Evolutionary conservation across 2,797 vertebrate species (phyloP).

Genomic region (Mionectes olivaceus): DNA sequence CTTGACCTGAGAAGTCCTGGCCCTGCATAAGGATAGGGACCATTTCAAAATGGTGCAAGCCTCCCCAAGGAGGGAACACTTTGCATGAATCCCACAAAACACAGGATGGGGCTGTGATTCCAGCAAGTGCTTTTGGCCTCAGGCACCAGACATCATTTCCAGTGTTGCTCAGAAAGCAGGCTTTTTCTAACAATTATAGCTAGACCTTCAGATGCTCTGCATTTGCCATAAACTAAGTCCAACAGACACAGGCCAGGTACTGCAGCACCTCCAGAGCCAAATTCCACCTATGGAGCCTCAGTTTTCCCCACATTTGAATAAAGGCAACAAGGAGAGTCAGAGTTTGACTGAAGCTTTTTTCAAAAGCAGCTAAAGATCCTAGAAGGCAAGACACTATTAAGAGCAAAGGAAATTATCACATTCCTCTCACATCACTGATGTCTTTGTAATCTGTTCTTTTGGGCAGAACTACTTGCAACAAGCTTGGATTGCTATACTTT

Average conservation of each 20-base stretch:
- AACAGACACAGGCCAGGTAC: background rate
- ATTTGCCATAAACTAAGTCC: background rate
- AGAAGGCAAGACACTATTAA: background rate
- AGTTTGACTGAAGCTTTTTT: background rate
- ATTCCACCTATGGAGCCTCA: background rate
- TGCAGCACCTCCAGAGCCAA: background rate
- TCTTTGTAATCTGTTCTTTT: background rate
- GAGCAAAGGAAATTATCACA: background rate
- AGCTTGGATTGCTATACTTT: background rate
- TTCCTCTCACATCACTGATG: background rate
- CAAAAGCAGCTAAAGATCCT: background rate
- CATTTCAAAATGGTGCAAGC: background rate
- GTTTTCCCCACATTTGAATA: background rate
- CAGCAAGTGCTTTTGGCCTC: background rate
- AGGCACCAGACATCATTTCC: background rate
- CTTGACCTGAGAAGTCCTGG: slow-evolving; percentile 13
- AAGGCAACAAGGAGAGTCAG: background rate
- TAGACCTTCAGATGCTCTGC: background rate
- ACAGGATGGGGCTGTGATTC: background rate
- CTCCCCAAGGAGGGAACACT: background rate
- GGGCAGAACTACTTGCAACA: background rate
- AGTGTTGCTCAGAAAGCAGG: background rate
- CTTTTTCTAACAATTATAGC: background rate
- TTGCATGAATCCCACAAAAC: background rate
- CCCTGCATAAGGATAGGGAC: background rate